A percentile compares a stretch with the other conserved stretches of the same genome.
phyloP scores from a whole-genome alignment of 2,113 vertebrate species.

The Laticauda laticaudata region DNA sequence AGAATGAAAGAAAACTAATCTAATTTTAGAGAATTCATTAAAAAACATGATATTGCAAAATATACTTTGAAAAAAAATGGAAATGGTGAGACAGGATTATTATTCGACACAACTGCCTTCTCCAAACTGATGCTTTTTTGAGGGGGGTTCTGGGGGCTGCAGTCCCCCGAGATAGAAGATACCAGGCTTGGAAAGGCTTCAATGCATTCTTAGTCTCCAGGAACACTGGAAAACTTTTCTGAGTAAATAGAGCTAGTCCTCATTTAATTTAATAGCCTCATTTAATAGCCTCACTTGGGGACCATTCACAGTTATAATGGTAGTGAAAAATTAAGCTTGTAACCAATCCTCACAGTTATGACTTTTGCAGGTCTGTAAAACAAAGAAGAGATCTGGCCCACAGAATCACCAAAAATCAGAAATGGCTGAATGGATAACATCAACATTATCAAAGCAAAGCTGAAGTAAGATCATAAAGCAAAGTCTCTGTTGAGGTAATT shows the following conservation, averaged over 20 bases:
- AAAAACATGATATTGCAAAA: not conserved
- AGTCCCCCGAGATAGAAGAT: too few species aligned
- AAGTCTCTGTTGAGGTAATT: too few species aligned
- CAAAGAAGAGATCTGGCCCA: not conserved
- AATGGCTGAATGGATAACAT: not conserved
- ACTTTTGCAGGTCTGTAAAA: not conserved
- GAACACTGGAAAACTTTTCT: not conserved
- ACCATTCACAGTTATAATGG: not conserved
- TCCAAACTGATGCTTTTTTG: not conserved
- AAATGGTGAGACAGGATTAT: not conserved
- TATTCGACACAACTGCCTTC: not conserved
- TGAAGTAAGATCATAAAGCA: not conserved
- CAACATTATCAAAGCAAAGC: not conserved
- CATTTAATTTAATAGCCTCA: not conserved
- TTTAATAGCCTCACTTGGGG: not conserved
- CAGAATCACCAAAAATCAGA: not conserved
- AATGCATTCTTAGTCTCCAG: not conserved
- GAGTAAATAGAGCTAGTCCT: not conserved
- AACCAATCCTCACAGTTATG: not conserved
- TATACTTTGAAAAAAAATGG: not conserved
- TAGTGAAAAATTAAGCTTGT: not conserved
- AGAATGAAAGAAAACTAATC: not conserved
- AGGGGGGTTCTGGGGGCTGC: not conserved
- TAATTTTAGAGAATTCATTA: constrained; percentile 3
- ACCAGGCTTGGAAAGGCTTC: not conserved